A percentile compares a stretch with the other conserved stretches of the same genome.
Conservation (phyloP, 2,113 vertebrate genomes). For the Dasyurus viverrinus region DNA sequence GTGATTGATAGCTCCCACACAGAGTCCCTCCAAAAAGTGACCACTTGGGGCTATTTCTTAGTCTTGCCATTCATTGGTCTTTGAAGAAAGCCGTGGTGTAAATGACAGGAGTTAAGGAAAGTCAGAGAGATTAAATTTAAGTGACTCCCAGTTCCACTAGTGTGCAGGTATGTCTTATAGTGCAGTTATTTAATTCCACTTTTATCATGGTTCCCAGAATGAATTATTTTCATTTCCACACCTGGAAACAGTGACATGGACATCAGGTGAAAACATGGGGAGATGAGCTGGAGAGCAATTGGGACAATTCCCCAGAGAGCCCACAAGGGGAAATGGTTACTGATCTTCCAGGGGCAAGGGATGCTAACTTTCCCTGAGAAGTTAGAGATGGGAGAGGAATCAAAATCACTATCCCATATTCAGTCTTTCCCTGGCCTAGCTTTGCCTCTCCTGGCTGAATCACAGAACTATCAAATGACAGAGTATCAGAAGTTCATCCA, state of each 20-base stretch:
- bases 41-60: constrained; percentile 41
- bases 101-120: constrained; percentile 25
- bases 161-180: constrained; percentile 23
- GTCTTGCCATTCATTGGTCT: constrained; percentile 69
- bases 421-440: neutral
- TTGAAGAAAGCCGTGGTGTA: constrained; percentile 67
- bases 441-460: neutral
- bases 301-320: constrained; percentile 44
- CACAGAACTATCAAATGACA: neutral
- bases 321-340: constrained; percentile 60
- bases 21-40: constrained; percentile 58
- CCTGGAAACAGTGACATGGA: constrained; percentile 56
- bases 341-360: constrained; percentile 38
- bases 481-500: neutral
- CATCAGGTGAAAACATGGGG: constrained; percentile 47
- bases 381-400: constrained; percentile 32
- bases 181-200: constrained; percentile 60
- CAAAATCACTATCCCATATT: constrained; percentile 9
- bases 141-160: constrained; percentile 23
- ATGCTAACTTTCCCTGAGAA: constrained; percentile 24
- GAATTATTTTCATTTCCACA: constrained; percentile 66
- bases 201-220: constrained; percentile 60
- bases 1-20: constrained; percentile 59
- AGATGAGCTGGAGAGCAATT: constrained; percentile 18
- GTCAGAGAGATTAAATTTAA: constrained; percentile 46